These are phyloP conservation scores for Muricea muricata DNA, from an alignment of 92 coral and sea anemone species.

Conservation along the genomic window DNA sequence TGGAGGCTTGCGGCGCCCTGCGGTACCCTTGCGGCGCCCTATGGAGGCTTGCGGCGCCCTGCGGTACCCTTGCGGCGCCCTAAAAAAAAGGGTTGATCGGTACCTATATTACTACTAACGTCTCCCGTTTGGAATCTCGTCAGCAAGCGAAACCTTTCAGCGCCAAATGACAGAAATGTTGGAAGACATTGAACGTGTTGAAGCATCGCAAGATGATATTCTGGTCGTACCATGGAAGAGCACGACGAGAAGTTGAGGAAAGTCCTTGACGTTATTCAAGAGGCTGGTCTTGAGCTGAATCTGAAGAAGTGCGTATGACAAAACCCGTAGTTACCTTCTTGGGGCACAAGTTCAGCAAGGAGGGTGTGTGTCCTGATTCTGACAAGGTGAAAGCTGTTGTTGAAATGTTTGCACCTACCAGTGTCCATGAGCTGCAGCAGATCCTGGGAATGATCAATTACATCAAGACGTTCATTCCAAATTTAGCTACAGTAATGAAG, in stretches of 20 bases:
- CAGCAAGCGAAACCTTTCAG: slow-evolving; percentile 41
- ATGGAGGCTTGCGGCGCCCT: too few species aligned
- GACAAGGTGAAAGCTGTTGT: slow-evolving; percentile 34
- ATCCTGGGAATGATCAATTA: slow-evolving; percentile 55
- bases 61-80: too few species aligned
- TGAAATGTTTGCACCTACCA: slow-evolving; percentile 38
- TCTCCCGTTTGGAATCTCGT: slow-evolving; percentile 27
- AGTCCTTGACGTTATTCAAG: background rate
- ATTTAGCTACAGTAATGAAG: slow-evolving; percentile 44
- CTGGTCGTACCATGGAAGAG: slow-evolving; percentile 29
- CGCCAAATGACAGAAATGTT: slow-evolving; percentile 23
- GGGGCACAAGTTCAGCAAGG: slow-evolving; percentile 18
- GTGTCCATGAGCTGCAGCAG: slow-evolving; percentile 33
- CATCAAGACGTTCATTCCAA: slow-evolving; percentile 36
- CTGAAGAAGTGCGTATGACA: slow-evolving; percentile 25
- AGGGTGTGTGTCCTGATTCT: slow-evolving; percentile 29
- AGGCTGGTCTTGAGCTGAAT: slow-evolving; percentile 32
- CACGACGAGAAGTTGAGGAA: slow-evolving; percentile 30
- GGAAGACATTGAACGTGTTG: slow-evolving; percentile 23
- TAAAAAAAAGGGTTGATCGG: too few species aligned
- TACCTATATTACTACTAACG: slow-evolving; percentile 9
- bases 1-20: too few species aligned
- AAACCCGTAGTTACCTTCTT: slow-evolving; percentile 4
- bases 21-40: too few species aligned
- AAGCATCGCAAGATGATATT: slow-evolving; percentile 39